phyloP scores from a whole-genome alignment of 2,797 vertebrate genomes.

The Sphenopsis melanotis region DNA sequence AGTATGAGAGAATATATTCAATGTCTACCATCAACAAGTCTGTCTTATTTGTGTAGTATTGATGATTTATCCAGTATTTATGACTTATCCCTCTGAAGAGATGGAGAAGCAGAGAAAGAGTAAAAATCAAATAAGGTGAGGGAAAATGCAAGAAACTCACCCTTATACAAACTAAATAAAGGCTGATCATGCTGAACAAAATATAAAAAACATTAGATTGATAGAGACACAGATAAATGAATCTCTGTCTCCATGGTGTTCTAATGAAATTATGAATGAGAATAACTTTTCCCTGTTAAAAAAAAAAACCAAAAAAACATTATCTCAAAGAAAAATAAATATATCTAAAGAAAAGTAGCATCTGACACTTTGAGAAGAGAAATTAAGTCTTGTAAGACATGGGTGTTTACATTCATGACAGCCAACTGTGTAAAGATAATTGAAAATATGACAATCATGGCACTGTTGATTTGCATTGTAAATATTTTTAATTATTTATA shows the following conservation, averaged over 20 bases:
- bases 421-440: neutral
- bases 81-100: neutral
- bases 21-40: neutral
- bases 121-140: neutral
- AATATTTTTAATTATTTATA: slow-evolving; percentile 15
- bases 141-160: neutral
- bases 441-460: slow-evolving; percentile 15
- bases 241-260: neutral
- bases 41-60: neutral
- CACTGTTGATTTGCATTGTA: neutral
- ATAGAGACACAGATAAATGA: neutral
- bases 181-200: neutral
- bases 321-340: neutral
- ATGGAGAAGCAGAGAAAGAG: neutral
- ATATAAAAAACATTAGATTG: neutral
- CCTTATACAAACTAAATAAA: neutral
- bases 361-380: neutral
- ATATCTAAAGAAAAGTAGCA: neutral
- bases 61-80: neutral
- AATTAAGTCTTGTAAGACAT: neutral
- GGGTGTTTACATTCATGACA: neutral
- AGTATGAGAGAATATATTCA: neutral
- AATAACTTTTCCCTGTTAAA: neutral
- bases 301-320: neutral
- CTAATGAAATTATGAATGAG: neutral